Evolutionary conservation across 2,113 vertebrate species (phyloP), one percentile per base, ranked within the genome.

Genomic region (Nibea coibor): DNA sequence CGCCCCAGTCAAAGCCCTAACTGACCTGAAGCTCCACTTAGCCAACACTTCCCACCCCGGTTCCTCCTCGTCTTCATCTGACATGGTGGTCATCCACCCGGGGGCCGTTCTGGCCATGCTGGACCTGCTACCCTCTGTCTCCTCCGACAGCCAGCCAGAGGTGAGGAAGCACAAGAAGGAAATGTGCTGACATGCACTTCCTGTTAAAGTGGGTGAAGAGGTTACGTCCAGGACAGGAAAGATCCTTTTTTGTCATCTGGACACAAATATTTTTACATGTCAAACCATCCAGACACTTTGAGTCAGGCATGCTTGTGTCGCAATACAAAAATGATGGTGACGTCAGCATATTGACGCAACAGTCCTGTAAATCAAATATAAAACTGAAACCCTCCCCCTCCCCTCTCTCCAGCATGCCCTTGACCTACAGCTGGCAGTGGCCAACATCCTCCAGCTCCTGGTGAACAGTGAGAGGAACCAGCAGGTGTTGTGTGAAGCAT

Each of bases 381-480:
- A 50, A 3, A 28, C 17, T 65, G 8, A 22, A 48, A 28, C 20
- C 19, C 51, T 6, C 35, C 3, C n/a, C 4, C 22, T n/a, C 6
- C 6, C 24, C 3, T 24, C 67, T 16, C 58, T 88, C 20, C 93
- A 99, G 98, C 97, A 98, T 10, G 97, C 98, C 0, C 91, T 99
- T 78, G 98, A 98, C 90, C 96, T 99, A 45, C 98, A 99, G 93
- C 94, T 99, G 80, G 96, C 97, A 0, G 96, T 99, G 82, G 97
- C 97, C 79, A 99, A 97, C 83, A 95, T 98, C 88, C 94, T 99
- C 28, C 98, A 99, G 80, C 96, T 96, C 4, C 94, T 99, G 64
- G 97, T 99, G 50, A 97, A 99, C 87, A 96, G 95, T 0, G 98
- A 99, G 89, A 93, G 97, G 86, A 99, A 99, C 92, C 98, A 99